Conservation (phyloP, 2,113 vertebrate genomes). For the Polypterus bichir region DNA sequence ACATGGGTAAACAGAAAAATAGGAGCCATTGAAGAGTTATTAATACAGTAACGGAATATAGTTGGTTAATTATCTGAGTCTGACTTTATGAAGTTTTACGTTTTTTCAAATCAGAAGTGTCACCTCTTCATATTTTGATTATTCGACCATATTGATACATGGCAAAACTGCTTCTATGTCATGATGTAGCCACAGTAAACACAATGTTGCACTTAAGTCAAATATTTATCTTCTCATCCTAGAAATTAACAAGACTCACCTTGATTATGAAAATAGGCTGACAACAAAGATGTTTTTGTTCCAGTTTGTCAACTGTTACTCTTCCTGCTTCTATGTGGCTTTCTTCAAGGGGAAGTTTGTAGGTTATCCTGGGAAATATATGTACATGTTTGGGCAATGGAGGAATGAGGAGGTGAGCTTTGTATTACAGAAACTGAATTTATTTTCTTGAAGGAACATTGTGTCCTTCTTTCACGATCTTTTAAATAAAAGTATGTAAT, state of each 20-base stretch:
- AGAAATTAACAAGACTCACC: constrained; percentile 65
- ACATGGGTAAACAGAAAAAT: constrained; percentile 51
- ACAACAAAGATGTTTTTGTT: constrained; percentile 75
- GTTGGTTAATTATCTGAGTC: too few species aligned
- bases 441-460: background rate
- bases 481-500: background rate
- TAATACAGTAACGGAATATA: too few species aligned
- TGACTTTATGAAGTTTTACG: too few species aligned
- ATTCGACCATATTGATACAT: too few species aligned
- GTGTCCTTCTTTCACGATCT: background rate
- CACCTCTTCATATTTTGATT: too few species aligned
- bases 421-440: background rate
- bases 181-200: too few species aligned
- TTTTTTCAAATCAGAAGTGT: too few species aligned
- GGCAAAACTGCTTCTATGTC: too few species aligned
- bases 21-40: too few species aligned
- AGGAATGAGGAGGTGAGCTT: constrained; percentile 57
- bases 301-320: constrained; percentile 70
- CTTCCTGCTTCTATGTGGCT: constrained; percentile 63
- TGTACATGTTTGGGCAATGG: constrained; percentile 53
- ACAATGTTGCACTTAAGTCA: too few species aligned
- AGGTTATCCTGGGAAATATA: constrained; percentile 54
- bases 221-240: constrained; percentile 13
- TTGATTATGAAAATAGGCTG: constrained; percentile 66
- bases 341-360: constrained; percentile 70